Evolutionary conservation across 2,888 invertebrate species (phyloP), one percentile per base, ranked within the genome.

Genomic region (Polyommatus iphigenia): DNA sequence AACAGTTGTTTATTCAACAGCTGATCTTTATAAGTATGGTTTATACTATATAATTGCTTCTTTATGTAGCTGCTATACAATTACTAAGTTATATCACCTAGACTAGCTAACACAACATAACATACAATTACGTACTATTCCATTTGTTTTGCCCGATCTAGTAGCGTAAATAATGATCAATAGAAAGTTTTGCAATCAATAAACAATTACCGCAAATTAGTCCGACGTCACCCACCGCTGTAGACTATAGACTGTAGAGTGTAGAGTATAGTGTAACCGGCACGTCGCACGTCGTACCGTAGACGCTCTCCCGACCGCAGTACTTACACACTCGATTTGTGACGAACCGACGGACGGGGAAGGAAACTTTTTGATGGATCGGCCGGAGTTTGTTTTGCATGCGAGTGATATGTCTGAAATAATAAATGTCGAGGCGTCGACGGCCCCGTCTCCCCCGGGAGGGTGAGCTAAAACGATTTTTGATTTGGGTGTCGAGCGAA

Each of bases 321-420:
- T 88, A 93, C 92, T 93, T 93, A 93, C 91, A 93, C 93, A 93
- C 89, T 91, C 92, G 93, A 93, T 92, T 93, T 92, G 92, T 91
- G 90, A 89, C 87, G 81, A 79, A 81, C 80, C 80, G 82, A 81
- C 79, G 83, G 84, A 85, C 85, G 83, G 84, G 82, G 80, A 80
- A 81, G 85, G 82, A 91, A 93, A 93, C 92, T 93, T 93, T 92
- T 91, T 94, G 93, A 94, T 94, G 93, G 94, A 93, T 94, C 92
- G 92, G 93, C 92, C 91, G 86, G 91, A 93, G 93, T 94, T 93
- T 94, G 93, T 93, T 94, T 94, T 94, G 94, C 94, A 94, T 94
- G 93, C 91, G 93, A 93, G 94, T 93, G 94, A 94, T 94, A 94
- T 92, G 93, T 94, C 93, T 94, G 92, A 93, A 94, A 93, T 94